Evolutionary conservation across 1,140 invertebrate species (phyloP), one percentile per base, ranked within the genome.

Genomic region (Platyura marginata): DNA sequence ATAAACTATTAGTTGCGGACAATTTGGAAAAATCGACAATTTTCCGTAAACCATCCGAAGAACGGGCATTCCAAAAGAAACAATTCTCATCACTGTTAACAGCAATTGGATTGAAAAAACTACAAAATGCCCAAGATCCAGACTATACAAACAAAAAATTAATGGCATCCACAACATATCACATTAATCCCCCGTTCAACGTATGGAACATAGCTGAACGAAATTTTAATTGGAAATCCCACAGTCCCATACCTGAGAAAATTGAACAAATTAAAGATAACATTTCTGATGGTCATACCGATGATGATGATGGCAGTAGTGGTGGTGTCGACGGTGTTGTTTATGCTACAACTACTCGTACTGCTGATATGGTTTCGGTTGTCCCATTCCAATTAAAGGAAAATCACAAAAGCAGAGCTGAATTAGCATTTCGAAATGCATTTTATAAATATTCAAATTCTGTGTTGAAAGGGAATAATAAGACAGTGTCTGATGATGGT

Each of bases 361-460:
- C 16, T 15, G 13, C 16, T 11, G 32, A 34, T 13, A 29, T 8
- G 6, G 6, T 29, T 29, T 6, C 6, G 6, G 13, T 8, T 29
- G 13, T 29, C 25, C 6, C 25, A 34, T 15, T 15, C 4, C 4
- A 34, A 6, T n/a, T 34, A 13, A 11, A 11, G 3, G 16, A 11
- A 34, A 34, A 34, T 34, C 16, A 4, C 32, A 34, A 11, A 34
- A 34, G 32, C 11, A 15, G 13, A n/a, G 11, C 32, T 11, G 16
- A 34, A 11, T 10, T 36, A 19, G 36, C 16, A 4, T 38, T 38
- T 21, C 36, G 36, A 4, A 20, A 38, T 38, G 36, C 36, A 38
- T 38, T 38, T 38, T 38, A 11, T 10, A 38, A 38, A 38, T 38
- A 38, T 38, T 38, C 20, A 38, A 38, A 38, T 38, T 38, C 10